A percentile compares a stretch with the other conserved stretches of the same genome.
These are phyloP conservation scores for Austrolebias charrua DNA, from an alignment of 2,797 vertebrate species.

Conservation along the genomic window DNA sequence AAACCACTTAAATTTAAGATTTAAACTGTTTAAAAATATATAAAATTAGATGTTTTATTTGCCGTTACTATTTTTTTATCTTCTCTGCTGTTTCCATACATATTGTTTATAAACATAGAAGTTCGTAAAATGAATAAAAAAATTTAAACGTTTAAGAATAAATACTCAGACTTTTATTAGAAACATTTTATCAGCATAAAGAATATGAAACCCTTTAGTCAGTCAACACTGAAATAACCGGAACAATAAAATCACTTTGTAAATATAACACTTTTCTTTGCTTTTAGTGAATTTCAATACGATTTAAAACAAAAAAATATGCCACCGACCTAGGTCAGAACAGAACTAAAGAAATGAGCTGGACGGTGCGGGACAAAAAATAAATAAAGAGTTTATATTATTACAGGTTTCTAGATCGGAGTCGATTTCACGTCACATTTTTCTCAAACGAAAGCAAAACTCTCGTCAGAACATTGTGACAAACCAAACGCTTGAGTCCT, in stretches of 20 bases:
- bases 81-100: too few relatives aligned
- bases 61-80: too few relatives aligned
- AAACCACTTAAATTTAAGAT: too few relatives aligned
- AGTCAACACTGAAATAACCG: neutral
- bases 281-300: neutral
- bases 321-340: neutral
- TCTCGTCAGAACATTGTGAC: too few relatives aligned
- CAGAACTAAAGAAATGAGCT: neutral
- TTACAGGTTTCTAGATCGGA: too few relatives aligned
- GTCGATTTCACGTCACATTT: too few relatives aligned
- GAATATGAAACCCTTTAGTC: neutral
- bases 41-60: too few relatives aligned
- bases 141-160: neutral
- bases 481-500: neutral
- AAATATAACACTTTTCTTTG: neutral
- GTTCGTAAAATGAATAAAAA: too few relatives aligned
- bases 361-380: neutral
- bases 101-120: too few relatives aligned
- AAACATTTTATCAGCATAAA: slow-evolving; percentile 19
- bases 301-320: neutral
- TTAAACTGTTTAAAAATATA: too few relatives aligned
- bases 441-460: too few relatives aligned
- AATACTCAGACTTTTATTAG: neutral
- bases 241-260: neutral
- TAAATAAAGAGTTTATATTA: too few relatives aligned